Evolutionary conservation across 1,140 invertebrate species (phyloP).

Genomic region (Choristoneura fumiferana): DNA sequence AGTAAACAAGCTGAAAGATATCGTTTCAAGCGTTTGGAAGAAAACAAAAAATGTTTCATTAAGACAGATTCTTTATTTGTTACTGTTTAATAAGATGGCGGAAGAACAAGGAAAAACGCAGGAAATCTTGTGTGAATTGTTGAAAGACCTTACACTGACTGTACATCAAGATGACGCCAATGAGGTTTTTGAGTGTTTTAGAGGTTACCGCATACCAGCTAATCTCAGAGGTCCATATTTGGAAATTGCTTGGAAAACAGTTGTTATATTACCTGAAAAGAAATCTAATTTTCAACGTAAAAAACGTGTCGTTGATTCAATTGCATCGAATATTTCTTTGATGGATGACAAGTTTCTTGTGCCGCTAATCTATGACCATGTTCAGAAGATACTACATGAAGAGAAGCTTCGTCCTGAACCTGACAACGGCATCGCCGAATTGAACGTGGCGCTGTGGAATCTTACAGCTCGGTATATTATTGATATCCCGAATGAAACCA

Average conservation of each 20-base stretch:
- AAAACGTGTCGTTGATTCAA: constrained; percentile 26
- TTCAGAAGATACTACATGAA: constrained; percentile 32
- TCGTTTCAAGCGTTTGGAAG: constrained; percentile 43
- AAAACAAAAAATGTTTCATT: constrained; percentile 54
- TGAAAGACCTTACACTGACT: constrained; percentile 40
- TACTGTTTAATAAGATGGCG: constrained; percentile 38
- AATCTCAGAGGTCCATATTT: constrained; percentile 32
- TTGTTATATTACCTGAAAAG: constrained; percentile 36
- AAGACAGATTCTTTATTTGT: constrained; percentile 42
- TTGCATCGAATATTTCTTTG: constrained; percentile 25
- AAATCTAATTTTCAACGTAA: constrained; percentile 31
- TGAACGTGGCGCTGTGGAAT: constrained; percentile 38
- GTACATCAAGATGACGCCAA: constrained; percentile 45
- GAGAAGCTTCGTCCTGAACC: constrained; percentile 23
- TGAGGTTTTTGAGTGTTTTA: constrained; percentile 36
- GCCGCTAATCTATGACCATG: constrained; percentile 38
- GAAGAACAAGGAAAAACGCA: constrained; percentile 23
- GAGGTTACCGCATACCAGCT: constrained; percentile 25
- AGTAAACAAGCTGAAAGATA: constrained; percentile 36
- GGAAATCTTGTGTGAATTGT: constrained; percentile 33
- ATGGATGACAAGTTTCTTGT: constrained; percentile 34
- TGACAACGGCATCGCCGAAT: constrained; percentile 13
- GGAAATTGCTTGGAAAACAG: constrained; percentile 36
- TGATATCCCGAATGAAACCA: constrained; percentile 27
- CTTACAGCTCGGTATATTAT: constrained; percentile 40